Conservation (phyloP, 2,797 vertebrate genomes). For the Spondyliosoma cantharus region DNA sequence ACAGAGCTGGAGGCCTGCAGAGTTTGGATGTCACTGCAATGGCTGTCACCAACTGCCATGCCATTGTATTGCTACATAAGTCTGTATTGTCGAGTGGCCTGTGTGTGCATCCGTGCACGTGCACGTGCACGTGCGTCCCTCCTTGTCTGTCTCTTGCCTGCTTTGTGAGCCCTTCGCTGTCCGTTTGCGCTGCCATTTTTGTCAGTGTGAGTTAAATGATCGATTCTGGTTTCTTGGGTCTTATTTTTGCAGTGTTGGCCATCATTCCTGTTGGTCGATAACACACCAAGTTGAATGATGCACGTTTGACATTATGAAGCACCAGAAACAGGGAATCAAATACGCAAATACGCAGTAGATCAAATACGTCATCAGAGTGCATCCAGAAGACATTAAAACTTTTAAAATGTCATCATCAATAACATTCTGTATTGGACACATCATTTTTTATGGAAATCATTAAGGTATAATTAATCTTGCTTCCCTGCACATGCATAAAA, state of each 20-base stretch:
- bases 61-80: constrained; percentile 64
- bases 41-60: constrained; percentile 70
- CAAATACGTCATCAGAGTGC: no score
- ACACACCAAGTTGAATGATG: background rate
- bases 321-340: no score
- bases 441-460: no score
- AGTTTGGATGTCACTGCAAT: constrained; percentile 66
- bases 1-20: constrained; percentile 67
- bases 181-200: constrained; percentile 17
- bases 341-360: no score
- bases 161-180: constrained; percentile 11
- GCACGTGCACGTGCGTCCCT: constrained; percentile 2
- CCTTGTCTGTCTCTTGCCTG: constrained; percentile 19
- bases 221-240: background rate
- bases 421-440: no score
- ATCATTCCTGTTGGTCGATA: background rate
- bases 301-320: no score
- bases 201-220: constrained; percentile 27
- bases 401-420: no score
- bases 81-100: constrained; percentile 52
- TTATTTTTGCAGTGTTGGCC: background rate
- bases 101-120: background rate
- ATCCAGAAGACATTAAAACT: no score
- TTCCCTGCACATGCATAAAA: no score
- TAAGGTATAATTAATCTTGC: no score